Conservation (phyloP, 2,888 invertebrate species). For the Cerastis leucographa region DNA sequence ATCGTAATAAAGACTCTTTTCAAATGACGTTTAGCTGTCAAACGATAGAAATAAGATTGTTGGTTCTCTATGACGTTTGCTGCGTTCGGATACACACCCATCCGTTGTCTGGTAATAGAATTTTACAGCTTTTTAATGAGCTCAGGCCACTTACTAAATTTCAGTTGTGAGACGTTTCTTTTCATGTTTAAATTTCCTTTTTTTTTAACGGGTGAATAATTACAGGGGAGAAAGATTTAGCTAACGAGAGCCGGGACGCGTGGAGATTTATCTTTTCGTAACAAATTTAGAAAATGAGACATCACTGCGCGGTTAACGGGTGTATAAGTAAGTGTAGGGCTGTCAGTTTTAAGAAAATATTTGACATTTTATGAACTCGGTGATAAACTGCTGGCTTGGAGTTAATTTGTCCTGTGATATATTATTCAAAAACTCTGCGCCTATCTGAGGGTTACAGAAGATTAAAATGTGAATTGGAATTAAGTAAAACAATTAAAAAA, state of each 20-base stretch:
- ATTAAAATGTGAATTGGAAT: constrained; percentile 1
- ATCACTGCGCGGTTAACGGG: constrained; percentile 80
- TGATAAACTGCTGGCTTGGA: constrained; percentile 43
- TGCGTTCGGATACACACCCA: constrained; percentile 75
- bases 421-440: constrained; percentile 37
- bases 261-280: constrained; percentile 89
- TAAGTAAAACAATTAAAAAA: neutral
- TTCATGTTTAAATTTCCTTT: constrained; percentile 82
- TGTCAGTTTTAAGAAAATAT: constrained; percentile 59
- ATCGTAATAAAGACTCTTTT: constrained; percentile 70
- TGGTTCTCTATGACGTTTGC: constrained; percentile 61
- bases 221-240: constrained; percentile 87
- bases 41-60: constrained; percentile 60
- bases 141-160: constrained; percentile 86
- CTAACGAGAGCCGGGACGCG: constrained; percentile 87
- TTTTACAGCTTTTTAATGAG: constrained; percentile 90
- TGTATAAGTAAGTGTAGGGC: constrained; percentile 63
- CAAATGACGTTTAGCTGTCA: constrained; percentile 57
- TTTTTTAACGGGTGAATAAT: constrained; percentile 85
- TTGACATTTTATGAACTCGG: constrained; percentile 45
- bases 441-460: constrained; percentile 9
- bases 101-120: constrained; percentile 83
- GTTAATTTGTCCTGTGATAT: constrained; percentile 53
- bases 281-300: constrained; percentile 90
- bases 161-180: constrained; percentile 83